Base-by-base conservation (phyloP, 2,888 invertebrate species). In the Halictus ligatus region DNA sequence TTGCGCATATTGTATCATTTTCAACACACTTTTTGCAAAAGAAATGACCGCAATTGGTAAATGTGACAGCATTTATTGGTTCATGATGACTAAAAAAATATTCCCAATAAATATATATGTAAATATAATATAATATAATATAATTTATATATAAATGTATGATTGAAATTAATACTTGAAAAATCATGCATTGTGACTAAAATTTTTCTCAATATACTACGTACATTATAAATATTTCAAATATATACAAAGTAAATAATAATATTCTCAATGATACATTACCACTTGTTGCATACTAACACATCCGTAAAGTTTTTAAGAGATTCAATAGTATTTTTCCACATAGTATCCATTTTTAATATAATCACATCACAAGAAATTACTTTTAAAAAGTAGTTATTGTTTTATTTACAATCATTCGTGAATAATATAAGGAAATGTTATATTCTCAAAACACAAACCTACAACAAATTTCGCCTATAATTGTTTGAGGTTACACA, bases 231-330 rank as follows among this genome's bases (percentile, higher is more conserved):
- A 40, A 15, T 54, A 21, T 8, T 50, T 48, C 46, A 29, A 25
- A 78, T 64, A 5, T 21, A 25, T n/a, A 25, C 13, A 58, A 85
- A 25, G n/a, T 21, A 60, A 83, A 50, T 46, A 54, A 15, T 21
- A 21, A 64, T 18, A 40, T 21, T 43, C 13, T 58, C 7, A 15
- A 67, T 67, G 25, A 67, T 64, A 40, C 60, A 80, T 87, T 91
- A 93, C 93, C 93, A 93, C 86, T 89, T 91, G 74, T 83, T 84
- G 73, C 93, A 93, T 10, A 73, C 48, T 3, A 93, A 71, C 29
- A 86, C 54, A 8, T 83, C 80, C 43, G 88, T 84, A 71, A 93
- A 91, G 46, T 86, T 83, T 50, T 88, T 90, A 18, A 93, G 79
- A 21, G 89, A 87, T 48, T 87, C 74, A n/a, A 76, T 72, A 8